These are phyloP conservation scores for Spodoptera litura DNA, from an alignment of 1,140 invertebrate genomes.

Conservation along the genomic window DNA sequence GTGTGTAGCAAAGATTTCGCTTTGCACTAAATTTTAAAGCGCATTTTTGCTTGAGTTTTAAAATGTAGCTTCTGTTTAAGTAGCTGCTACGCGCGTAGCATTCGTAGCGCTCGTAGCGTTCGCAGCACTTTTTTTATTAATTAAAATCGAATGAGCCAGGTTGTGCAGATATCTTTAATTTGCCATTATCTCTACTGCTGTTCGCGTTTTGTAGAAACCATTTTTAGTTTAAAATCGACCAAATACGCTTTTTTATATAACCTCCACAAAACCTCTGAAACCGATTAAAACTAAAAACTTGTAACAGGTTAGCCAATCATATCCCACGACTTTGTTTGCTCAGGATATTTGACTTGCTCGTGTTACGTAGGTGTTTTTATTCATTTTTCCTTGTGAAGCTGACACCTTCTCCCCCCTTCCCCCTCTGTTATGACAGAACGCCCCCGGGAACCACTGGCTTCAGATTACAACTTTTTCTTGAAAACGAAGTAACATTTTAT, in stretches of 20 bases:
- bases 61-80: background rate
- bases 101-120: constrained; percentile 6
- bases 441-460: constrained; percentile 21
- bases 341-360: constrained; percentile 51
- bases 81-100: constrained; percentile 21
- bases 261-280: background rate
- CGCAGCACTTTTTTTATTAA: background rate
- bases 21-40: constrained; percentile 29
- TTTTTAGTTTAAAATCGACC: background rate
- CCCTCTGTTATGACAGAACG: constrained; percentile 40
- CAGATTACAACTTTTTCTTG: constrained; percentile 46
- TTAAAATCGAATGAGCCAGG: background rate
- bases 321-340: constrained; percentile 20
- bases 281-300: constrained; percentile 21
- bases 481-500: constrained; percentile 43
- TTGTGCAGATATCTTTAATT: background rate
- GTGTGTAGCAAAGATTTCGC: constrained; percentile 30
- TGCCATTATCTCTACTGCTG: too few species aligned
- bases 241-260: background rate
- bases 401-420: constrained; percentile 13
- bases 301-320: constrained; percentile 37
- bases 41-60: constrained; percentile 3
- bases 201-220: background rate
- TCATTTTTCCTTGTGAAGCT: constrained; percentile 48
- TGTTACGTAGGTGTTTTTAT: constrained; percentile 52